Percentiles rank a stretch among this genome's conserved stretches.
These are phyloP conservation scores for Coboldia fuscipes DNA, from an alignment of 1,140 invertebrate species.

Conservation along the genomic window DNA sequence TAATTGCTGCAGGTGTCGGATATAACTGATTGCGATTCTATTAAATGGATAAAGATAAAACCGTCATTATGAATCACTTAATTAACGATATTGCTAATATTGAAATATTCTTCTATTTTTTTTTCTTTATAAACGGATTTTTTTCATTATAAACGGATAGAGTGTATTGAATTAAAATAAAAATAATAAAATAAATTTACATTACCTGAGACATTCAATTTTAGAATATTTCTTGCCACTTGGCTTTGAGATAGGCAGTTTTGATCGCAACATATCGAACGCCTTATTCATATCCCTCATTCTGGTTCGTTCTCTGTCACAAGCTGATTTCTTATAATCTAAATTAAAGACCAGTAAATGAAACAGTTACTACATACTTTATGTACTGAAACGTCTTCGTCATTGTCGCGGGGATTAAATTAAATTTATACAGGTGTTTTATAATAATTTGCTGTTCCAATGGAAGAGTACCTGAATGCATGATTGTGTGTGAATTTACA, in stretches of 20 bases:
- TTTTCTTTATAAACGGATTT: slow-evolving; percentile 3
- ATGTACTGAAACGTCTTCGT: not conserved
- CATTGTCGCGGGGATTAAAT: not conserved
- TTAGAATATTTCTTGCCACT: slow-evolving; percentile 77
- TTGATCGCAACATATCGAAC: slow-evolving; percentile 54
- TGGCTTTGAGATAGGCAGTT: slow-evolving; percentile 56
- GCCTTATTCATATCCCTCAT: slow-evolving; percentile 80
- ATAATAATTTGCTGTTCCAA: too few relatives aligned
- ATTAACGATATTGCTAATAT: not conserved
- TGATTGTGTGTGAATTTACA: too few relatives aligned
- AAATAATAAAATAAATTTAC: slow-evolving; percentile 2
- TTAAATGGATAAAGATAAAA: slow-evolving; percentile 7
- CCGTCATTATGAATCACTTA: not conserved
- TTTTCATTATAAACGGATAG: too few relatives aligned
- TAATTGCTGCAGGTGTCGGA: slow-evolving; percentile 56
- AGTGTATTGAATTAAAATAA: not conserved
- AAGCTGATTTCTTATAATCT: slow-evolving; percentile 71
- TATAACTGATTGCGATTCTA: slow-evolving; percentile 60
- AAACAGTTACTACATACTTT: not conserved
- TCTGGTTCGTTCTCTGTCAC: slow-evolving; percentile 59
- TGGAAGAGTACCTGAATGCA: too few relatives aligned
- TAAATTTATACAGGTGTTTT: not conserved
- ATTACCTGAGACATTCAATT: slow-evolving; percentile 58
- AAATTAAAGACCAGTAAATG: slow-evolving; percentile 10
- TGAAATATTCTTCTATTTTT: not conserved